These are phyloP conservation scores for Bergia sp. DNA, from an alignment of 92 coral and sea anemone species.

Conservation along the genomic window DNA sequence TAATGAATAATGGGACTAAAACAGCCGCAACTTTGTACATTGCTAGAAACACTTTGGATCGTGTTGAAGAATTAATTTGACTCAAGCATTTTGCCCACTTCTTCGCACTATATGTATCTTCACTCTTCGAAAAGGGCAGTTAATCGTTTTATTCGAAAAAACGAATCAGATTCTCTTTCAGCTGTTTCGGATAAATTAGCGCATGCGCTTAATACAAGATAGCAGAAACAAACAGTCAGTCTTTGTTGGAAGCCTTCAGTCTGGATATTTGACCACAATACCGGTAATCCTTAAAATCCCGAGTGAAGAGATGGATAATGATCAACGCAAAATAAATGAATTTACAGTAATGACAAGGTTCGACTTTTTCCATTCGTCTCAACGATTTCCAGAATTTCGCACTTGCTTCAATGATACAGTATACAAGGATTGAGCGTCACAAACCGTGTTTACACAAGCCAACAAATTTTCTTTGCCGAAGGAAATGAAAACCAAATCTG, in stretches of 20 bases:
- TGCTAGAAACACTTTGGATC: not conserved
- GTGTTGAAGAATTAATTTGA: not conserved
- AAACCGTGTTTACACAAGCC: slow-evolving; percentile 28
- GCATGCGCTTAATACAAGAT: slow-evolving; percentile 21
- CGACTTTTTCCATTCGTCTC: not conserved
- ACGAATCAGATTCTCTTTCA: slow-evolving; percentile 10
- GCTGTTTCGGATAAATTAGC: slow-evolving; percentile 20
- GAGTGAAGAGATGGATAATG: slow-evolving; percentile 11
- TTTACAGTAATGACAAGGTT: slow-evolving; percentile 2
- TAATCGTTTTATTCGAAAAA: slow-evolving; percentile 36
- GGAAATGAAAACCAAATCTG: slow-evolving; percentile 57
- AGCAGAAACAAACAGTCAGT: not conserved
- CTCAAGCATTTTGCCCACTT: slow-evolving; percentile 13
- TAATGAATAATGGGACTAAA: not conserved
- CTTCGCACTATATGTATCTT: slow-evolving; percentile 21
- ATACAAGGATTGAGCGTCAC: not conserved
- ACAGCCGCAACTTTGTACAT: not conserved
- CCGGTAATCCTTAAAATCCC: slow-evolving; percentile 33
- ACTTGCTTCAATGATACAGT: not conserved
- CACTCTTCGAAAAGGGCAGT: not conserved
- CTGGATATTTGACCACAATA: slow-evolving; percentile 21
- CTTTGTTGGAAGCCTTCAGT: not conserved
- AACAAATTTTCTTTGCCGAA: slow-evolving; percentile 50
- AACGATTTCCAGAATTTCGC: not conserved
- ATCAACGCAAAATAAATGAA: not conserved